A percentile compares a stretch with the other conserved stretches of the same genome.
These are phyloP conservation scores for Ciconia boyciana DNA, from an alignment of 2,113 vertebrate genomes.

Conservation along the genomic window DNA sequence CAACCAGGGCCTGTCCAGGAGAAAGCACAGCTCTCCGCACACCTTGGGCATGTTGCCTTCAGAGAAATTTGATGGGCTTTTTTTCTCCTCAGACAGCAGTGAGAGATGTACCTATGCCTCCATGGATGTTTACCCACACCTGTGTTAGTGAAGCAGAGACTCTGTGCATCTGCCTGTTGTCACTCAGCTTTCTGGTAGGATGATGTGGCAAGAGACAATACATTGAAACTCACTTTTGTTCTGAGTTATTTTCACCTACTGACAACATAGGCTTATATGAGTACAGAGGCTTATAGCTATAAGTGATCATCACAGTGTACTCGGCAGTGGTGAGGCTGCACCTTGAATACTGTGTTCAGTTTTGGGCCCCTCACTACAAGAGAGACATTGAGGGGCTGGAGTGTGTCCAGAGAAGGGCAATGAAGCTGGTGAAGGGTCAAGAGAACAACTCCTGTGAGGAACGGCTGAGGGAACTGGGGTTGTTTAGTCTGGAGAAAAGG, in stretches of 20 bases:
- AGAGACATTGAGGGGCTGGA: neutral
- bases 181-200: neutral
- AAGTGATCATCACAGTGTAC: neutral
- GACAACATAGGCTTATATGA: neutral
- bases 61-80: neutral
- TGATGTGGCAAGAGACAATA: neutral
- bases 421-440: rapidly evolving
- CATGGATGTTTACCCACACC: neutral
- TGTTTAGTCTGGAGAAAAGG: neutral
- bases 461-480: neutral
- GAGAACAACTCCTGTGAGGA: neutral
- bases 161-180: neutral
- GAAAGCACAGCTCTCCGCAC: neutral
- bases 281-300: neutral
- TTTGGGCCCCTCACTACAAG: neutral
- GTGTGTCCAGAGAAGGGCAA: rapidly evolving
- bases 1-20: neutral
- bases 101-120: neutral
- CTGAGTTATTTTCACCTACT: neutral
- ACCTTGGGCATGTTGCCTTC: neutral
- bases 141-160: rapidly evolving
- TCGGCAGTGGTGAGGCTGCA: neutral
- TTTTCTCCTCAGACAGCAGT: neutral
- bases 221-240: neutral
- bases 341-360: neutral